These are phyloP conservation scores for Tachypleus tridentatus DNA, from an alignment of 1,140 invertebrate species.

Conservation along the genomic window DNA sequence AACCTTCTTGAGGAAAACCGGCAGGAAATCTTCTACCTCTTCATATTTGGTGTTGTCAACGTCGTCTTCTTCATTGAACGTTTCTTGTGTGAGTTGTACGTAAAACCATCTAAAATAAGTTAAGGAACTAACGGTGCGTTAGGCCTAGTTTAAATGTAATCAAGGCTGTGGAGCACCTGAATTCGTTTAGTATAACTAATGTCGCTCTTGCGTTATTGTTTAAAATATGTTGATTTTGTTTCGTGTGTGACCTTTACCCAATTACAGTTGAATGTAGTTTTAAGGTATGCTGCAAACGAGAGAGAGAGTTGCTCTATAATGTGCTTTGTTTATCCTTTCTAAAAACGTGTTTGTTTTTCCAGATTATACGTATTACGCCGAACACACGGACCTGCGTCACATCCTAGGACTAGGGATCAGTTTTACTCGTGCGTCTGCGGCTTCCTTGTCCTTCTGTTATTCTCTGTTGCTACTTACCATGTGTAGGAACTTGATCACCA, in stretches of 20 bases:
- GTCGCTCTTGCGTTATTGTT: no score
- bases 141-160: no score
- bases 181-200: no score
- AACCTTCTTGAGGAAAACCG: slow-evolving; percentile 94
- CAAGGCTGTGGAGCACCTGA: no score
- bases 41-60: slow-evolving; percentile 91
- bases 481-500: slow-evolving; percentile 92
- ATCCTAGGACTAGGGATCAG: slow-evolving; percentile 98
- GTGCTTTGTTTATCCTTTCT: no score
- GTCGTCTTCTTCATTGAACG: slow-evolving; percentile 87
- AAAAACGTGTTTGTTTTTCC: background rate
- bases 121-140: no score
- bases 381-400: slow-evolving; percentile 89
- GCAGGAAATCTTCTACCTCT: slow-evolving; percentile 95
- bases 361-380: slow-evolving; percentile 31
- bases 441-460: slow-evolving; percentile 92
- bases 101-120: background rate
- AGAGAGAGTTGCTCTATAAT: no score
- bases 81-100: slow-evolving; percentile 50
- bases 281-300: no score
- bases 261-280: no score
- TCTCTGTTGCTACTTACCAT: slow-evolving; percentile 88
- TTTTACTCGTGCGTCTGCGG: slow-evolving; percentile 91
- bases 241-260: no score
- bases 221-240: no score